Base-by-base conservation (phyloP, 2,797 vertebrate genomes). In the Arnoldichthys spilopterus region DNA sequence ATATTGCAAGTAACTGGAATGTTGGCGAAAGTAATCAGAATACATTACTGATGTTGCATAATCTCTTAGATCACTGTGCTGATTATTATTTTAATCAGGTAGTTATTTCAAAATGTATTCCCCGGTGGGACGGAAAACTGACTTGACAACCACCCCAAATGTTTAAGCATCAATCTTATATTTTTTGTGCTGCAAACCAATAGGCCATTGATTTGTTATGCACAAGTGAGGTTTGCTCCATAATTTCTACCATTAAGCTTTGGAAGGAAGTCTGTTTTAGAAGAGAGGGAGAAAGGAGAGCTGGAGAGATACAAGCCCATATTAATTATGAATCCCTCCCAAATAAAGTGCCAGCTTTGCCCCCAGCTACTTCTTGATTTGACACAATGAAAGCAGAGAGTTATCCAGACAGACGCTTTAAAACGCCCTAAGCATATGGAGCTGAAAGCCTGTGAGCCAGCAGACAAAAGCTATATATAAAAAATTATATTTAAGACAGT, bases 291-390 rank as follows among this genome's bases (percentile, higher is more conserved):
- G n/a, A 45, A 53, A 51, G 30, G 40, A n/a, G 16, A 47, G 15
- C 64, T 28, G 1, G 4, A 16, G 74, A 59, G 22, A 67, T 22
- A 43, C 26, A 49, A 43, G 59, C 49, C 30, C 40, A 45, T 79
- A 66, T 76, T 75, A 79, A 76, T 76, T 76, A 72, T 76, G 75
- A 47, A 73, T 73, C 40, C 49, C 40, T 70, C 26, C 58, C 26
- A 77, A 82, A 77, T 77, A 70, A 74, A 82, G 47, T 56, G n/a
- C 16, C 72, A 72, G 73, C 40, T 63, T 74, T 67, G 62, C 76
- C 76, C 74, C 28, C 34, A 72, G 77, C 67, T 59, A 76, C 30
- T 49, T 49, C 18, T 56, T 24, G 28, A 56, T 40, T 63, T n/a
- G n/a, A 47, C 32, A 69, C 49, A 59, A 28, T 61, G 43, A 49